Evolutionary conservation across 2,888 invertebrate genomes (phyloP).

Genomic region (Cerastis rubricosa): DNA sequence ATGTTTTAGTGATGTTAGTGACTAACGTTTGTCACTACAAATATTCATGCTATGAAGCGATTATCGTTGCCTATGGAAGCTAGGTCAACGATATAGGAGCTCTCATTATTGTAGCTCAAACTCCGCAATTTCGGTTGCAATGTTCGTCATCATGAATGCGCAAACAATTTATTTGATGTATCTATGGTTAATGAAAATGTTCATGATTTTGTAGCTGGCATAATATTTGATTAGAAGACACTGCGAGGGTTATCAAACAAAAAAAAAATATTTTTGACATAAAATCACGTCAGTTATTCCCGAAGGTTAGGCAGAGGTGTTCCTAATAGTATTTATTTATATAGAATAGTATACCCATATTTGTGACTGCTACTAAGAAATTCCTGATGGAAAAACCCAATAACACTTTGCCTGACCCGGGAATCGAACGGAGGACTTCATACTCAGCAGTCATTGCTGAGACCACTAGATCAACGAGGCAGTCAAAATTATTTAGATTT

Average conservation of each 20-base stretch:
- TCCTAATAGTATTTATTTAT: too few species aligned
- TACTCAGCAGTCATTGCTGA: too few species aligned
- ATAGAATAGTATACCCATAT: too few species aligned
- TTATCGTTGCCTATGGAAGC: slow-evolving; percentile 21
- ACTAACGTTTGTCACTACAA: slow-evolving; percentile 3
- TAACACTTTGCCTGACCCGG: too few species aligned
- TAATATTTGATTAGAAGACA: neutral
- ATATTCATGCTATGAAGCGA: slow-evolving; percentile 21
- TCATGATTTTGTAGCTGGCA: neutral
- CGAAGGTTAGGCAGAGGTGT: too few species aligned
- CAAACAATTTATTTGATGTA: neutral
- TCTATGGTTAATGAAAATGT: neutral
- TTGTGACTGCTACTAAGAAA: too few species aligned
- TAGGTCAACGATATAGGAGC: neutral
- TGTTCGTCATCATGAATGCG: slow-evolving; percentile 27
- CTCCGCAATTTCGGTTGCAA: slow-evolving; percentile 22
- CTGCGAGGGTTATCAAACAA: neutral
- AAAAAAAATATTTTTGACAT: neutral
- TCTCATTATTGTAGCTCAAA: slow-evolving; percentile 37
- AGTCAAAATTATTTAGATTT: too few species aligned
- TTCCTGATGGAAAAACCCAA: too few species aligned
- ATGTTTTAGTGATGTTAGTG: neutral
- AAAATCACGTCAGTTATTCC: too few species aligned
- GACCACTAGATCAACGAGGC: too few species aligned
- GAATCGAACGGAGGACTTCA: too few species aligned